phyloP scores from a whole-genome alignment of 2,888 invertebrate genomes.

The Trissoscelio sp. region DNA sequence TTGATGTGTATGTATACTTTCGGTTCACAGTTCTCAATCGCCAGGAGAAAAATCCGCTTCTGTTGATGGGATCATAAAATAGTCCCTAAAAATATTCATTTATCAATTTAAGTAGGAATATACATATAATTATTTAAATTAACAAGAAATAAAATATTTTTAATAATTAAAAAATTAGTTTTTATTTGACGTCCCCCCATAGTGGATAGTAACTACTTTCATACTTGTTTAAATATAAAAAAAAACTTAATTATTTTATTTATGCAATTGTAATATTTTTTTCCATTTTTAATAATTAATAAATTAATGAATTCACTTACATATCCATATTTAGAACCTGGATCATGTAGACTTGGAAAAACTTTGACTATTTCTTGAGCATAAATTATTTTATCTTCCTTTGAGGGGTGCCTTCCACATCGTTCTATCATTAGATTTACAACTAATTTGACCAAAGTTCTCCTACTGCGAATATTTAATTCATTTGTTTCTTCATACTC shows the following conservation, averaged over 20 bases:
- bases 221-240: too few relatives aligned
- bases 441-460: constrained; percentile 31
- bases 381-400: neutral
- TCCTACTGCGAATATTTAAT: constrained; percentile 10
- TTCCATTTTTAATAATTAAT: neutral
- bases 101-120: too few relatives aligned
- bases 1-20: constrained; percentile 35
- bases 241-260: too few relatives aligned
- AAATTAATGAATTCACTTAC: neutral
- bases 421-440: constrained; percentile 1
- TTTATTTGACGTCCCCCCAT: neutral
- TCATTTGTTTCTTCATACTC: constrained; percentile 4
- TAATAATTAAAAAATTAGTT: neutral
- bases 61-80: constrained; percentile 55
- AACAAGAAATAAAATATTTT: neutral
- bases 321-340: neutral
- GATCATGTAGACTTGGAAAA: neutral
- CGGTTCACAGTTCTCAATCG: constrained; percentile 15
- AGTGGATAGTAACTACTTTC: too few relatives aligned
- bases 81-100: constrained; percentile 24
- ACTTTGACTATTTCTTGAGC: neutral
- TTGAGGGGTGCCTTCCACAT: neutral
- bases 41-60: constrained; percentile 53
- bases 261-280: neutral
- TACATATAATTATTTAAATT: neutral